phyloP scores from a whole-genome alignment of 2,113 vertebrate species.

The Chloroceryle aenea region DNA sequence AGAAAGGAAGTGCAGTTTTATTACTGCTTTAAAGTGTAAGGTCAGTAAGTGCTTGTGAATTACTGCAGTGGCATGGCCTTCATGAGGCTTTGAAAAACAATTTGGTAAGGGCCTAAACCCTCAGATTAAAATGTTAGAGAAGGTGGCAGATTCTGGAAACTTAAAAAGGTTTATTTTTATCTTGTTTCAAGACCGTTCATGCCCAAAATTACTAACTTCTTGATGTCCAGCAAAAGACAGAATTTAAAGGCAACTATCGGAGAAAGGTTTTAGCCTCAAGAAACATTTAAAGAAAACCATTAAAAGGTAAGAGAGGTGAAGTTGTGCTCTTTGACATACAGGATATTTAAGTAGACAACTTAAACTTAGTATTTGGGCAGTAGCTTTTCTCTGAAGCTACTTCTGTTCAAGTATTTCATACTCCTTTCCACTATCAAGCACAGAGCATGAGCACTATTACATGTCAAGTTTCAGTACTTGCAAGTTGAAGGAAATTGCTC shows the following conservation, averaged over 20 bases:
- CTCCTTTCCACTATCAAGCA: neutral
- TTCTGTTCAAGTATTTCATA: neutral
- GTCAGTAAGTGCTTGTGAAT: neutral
- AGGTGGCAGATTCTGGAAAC: neutral
- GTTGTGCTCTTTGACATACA: neutral
- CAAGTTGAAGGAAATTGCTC: neutral
- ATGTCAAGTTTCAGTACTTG: neutral
- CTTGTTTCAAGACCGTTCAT: neutral
- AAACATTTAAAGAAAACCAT: neutral
- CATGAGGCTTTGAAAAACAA: neutral
- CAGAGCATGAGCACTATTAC: neutral
- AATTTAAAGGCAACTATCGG: neutral
- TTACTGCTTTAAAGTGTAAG: neutral
- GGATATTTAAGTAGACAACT: neutral
- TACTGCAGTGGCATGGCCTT: neutral
- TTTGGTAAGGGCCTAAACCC: neutral
- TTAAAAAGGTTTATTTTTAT: neutral
- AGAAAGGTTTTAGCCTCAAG: neutral
- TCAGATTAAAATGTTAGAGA: neutral
- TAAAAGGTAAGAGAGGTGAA: neutral
- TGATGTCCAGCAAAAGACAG: neutral
- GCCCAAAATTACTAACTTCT: neutral
- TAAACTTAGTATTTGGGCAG: neutral
- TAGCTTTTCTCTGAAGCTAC: neutral
- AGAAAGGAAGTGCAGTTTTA: neutral